Percentiles rank a stretch among this genome's conserved stretches.
Conservation (phyloP, 2,113 vertebrate species). For the human (Homo sapiens) region GRCh38 chr18:2686001-2686500, state of each 20-base stretch:
- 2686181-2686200: too few relatives aligned
- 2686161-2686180: neutral
- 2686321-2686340: neutral
- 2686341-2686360: neutral
- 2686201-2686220: too few relatives aligned
- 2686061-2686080: neutral
- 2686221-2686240: too few relatives aligned
- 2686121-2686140: neutral
- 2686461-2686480: neutral
- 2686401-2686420: neutral
- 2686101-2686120: neutral
- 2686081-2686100: conserved; percentile 20
- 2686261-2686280: neutral
- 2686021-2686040: neutral
- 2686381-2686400: neutral
- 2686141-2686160: neutral
- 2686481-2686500: neutral
- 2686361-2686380: neutral
- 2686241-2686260: neutral
- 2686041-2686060: neutral
- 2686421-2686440: neutral
- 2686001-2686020: neutral
- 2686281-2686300: neutral
- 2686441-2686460: neutral
- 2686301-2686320: neutral